These are phyloP conservation scores for Triops cancriformis DNA, from an alignment of 1,140 invertebrate genomes.

Conservation along the genomic window DNA sequence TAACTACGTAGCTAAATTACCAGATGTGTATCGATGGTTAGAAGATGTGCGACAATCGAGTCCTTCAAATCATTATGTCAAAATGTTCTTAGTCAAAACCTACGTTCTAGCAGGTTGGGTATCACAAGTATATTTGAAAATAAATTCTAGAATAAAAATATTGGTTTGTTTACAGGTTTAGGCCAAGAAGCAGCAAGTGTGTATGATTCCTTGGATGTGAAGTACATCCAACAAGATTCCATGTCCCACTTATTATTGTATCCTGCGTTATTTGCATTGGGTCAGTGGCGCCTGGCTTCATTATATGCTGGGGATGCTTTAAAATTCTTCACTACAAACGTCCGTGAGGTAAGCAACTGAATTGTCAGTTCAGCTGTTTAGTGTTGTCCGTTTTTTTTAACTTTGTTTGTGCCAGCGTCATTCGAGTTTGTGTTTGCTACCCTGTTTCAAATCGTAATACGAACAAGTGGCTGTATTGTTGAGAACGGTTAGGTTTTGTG, in stretches of 20 bases:
- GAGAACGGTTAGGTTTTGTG: too few relatives aligned
- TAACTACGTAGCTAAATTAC: slow-evolving; percentile 36
- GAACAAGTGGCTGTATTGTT: too few relatives aligned
- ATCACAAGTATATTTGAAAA: slow-evolving; percentile 14
- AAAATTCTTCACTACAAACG: slow-evolving; percentile 76
- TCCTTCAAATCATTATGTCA: slow-evolving; percentile 67
- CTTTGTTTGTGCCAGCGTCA: slow-evolving; percentile 21
- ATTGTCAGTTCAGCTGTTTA: slow-evolving; percentile 29
- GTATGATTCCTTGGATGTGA: slow-evolving; percentile 69
- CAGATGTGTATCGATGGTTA: slow-evolving; percentile 36
- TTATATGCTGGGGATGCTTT: slow-evolving; percentile 59
- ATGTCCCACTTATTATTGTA: slow-evolving; percentile 40
- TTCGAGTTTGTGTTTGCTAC: not conserved
- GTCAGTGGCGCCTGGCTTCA: slow-evolving; percentile 64
- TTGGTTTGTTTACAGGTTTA: slow-evolving; percentile 52
- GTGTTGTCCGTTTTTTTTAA: not conserved
- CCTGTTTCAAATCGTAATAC: too few relatives aligned
- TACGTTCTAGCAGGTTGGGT: slow-evolving; percentile 58
- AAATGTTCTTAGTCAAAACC: slow-evolving; percentile 59
- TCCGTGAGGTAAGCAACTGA: slow-evolving; percentile 63
- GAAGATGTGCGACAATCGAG: slow-evolving; percentile 60
- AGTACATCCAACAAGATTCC: slow-evolving; percentile 90
- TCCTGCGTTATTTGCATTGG: slow-evolving; percentile 75
- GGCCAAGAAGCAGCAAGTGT: not conserved
- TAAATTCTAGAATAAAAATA: slow-evolving; percentile 48